Evolutionary conservation across 2,888 invertebrate genomes (phyloP).

Genomic region (Tinea pellionella): DNA sequence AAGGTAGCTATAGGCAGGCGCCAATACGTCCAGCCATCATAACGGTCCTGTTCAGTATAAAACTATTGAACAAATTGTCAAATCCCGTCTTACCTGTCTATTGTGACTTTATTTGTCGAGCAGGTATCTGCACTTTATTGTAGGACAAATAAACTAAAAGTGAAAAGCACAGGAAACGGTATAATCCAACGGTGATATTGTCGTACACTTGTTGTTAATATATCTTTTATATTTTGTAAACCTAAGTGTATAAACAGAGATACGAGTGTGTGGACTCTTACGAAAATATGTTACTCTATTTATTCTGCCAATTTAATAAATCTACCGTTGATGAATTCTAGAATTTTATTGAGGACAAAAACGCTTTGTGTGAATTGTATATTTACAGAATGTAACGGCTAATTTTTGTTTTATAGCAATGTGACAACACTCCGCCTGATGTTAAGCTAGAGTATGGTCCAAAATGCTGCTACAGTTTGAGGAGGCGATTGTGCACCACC

Average conservation of each 20-base stretch:
- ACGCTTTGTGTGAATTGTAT: too few species aligned
- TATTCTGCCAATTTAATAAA: neutral
- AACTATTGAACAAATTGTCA: constrained; percentile 30
- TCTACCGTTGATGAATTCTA: neutral
- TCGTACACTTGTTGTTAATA: constrained; percentile 26
- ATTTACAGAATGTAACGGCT: too few species aligned
- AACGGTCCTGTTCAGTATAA: constrained; percentile 39
- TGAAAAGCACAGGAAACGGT: constrained; percentile 51
- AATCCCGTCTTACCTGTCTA: constrained; percentile 36
- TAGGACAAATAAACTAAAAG: constrained; percentile 32
- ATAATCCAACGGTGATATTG: constrained; percentile 40
- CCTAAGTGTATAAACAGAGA: neutral
- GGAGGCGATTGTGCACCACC: too few species aligned
- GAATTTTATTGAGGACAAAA: too few species aligned
- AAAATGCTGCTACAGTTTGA: too few species aligned
- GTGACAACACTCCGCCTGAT: too few species aligned
- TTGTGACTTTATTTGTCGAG: constrained; percentile 23
- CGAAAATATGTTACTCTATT: too few species aligned
- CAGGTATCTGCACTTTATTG: constrained; percentile 26
- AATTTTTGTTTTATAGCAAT: too few species aligned
- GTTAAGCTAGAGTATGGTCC: too few species aligned
- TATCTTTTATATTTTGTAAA: neutral
- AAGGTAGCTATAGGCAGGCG: constrained; percentile 42
- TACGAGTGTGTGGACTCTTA: neutral
- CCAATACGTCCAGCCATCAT: constrained; percentile 46